Conservation (phyloP, 2,888 invertebrate genomes). For the Agrypnus murinus region DNA sequence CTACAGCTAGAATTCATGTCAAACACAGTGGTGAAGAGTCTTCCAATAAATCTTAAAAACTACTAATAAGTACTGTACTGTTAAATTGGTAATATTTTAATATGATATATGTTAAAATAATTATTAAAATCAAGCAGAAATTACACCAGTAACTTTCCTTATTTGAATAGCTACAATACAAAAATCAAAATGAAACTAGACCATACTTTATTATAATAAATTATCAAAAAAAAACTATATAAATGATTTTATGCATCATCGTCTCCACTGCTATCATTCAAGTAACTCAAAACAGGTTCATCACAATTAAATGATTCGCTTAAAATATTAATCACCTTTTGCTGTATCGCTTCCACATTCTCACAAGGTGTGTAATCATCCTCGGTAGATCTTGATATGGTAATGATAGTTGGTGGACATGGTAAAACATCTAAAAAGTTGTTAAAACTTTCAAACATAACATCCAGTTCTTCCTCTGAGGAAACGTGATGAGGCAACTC, state of each 20-base stretch:
- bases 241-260: not conserved
- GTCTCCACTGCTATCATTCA: slow-evolving; percentile 49
- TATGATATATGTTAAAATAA: too few relatives aligned
- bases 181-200: not conserved
- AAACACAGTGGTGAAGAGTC: too few relatives aligned
- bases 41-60: too few relatives aligned
- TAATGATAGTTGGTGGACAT: slow-evolving; percentile 80
- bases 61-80: too few relatives aligned
- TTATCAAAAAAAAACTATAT: too few relatives aligned
- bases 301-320: slow-evolving; percentile 73
- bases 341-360: slow-evolving; percentile 88
- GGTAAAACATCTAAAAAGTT: slow-evolving; percentile 77
- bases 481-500: slow-evolving; percentile 91
- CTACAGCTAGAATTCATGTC: too few relatives aligned
- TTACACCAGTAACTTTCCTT: too few relatives aligned
- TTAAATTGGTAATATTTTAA: too few relatives aligned
- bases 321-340: slow-evolving; percentile 77
- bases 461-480: slow-evolving; percentile 78
- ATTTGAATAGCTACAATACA: not conserved
- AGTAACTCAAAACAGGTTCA: slow-evolving; percentile 73
- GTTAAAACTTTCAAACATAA: slow-evolving; percentile 77
- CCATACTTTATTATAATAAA: not conserved
- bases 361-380: slow-evolving; percentile 93
- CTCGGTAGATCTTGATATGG: slow-evolving; percentile 88
- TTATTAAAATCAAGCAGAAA: too few relatives aligned